phyloP scores from a whole-genome alignment of 2,888 invertebrate species.

The Amphipyra berbera region DNA sequence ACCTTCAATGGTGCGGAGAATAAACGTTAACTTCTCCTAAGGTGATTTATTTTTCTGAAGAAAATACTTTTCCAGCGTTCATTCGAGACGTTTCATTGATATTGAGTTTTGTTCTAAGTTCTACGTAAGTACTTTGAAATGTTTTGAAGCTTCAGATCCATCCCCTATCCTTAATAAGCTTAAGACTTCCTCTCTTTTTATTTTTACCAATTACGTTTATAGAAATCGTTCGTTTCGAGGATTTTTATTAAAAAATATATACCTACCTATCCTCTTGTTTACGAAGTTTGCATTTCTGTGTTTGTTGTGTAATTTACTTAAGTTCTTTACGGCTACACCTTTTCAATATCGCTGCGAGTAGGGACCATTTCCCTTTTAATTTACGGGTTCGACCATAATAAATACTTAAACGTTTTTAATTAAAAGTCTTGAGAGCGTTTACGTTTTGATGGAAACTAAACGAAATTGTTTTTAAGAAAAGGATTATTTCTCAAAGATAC shows the following conservation, averaged over 20 bases:
- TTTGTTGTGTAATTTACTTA: constrained; percentile 78
- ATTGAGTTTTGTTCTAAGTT: constrained; percentile 86
- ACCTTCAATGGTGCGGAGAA: constrained; percentile 78
- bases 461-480: constrained; percentile 36
- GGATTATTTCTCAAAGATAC: constrained; percentile 36
- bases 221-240: constrained; percentile 68
- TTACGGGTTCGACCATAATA: constrained; percentile 66
- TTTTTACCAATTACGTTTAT: constrained; percentile 75
- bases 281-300: constrained; percentile 72
- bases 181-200: constrained; percentile 69
- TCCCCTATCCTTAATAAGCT: constrained; percentile 81
- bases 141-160: constrained; percentile 73
- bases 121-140: constrained; percentile 78
- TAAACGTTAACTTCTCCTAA: constrained; percentile 80
- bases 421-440: constrained; percentile 64
- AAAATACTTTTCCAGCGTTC: constrained; percentile 80
- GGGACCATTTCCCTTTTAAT: constrained; percentile 61
- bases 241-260: constrained; percentile 57
- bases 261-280: constrained; percentile 52
- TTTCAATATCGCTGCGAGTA: constrained; percentile 65
- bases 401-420: constrained; percentile 69
- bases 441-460: constrained; percentile 55
- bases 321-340: constrained; percentile 68
- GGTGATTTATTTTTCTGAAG: constrained; percentile 85
- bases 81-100: constrained; percentile 83